Conservation (phyloP, 1,140 invertebrate species). For the Magallana ariakensis region DNA sequence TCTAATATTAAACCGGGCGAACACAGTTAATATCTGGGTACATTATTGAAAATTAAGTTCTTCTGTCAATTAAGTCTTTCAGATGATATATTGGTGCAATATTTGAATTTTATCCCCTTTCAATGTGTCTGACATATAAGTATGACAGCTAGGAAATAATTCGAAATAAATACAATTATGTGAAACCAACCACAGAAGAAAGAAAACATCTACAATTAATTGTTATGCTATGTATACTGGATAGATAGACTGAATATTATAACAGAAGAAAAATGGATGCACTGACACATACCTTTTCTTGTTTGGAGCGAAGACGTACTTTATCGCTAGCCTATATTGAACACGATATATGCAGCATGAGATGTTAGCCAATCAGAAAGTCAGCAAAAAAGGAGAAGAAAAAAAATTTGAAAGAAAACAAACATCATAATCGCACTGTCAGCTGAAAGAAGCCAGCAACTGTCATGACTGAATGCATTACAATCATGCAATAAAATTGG, state of each 20-base stretch:
- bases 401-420: conserved; percentile 13
- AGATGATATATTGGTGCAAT: too few relatives aligned
- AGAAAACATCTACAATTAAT: neutral
- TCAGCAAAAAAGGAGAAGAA: conserved; percentile 15
- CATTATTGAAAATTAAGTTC: too few relatives aligned
- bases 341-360: conserved; percentile 25
- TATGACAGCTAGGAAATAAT: too few relatives aligned
- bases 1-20: too few relatives aligned
- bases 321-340: conserved; percentile 34
- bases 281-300: conserved; percentile 24
- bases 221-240: neutral
- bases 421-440: neutral
- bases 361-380: conserved; percentile 27
- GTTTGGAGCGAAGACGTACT: conserved; percentile 35
- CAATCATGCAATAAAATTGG: conserved; percentile 18
- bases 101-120: too few relatives aligned
- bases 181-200: conserved; percentile 6
- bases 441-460: neutral
- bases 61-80: too few relatives aligned
- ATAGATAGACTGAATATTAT: neutral
- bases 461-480: conserved; percentile 28
- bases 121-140: too few relatives aligned
- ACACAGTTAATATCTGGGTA: too few relatives aligned
- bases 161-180: neutral
- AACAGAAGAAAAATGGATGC: conserved; percentile 16